A percentile compares a stretch with the other conserved stretches of the same genome.
phyloP scores from a whole-genome alignment of 2,888 invertebrate genomes.

The Serripes groenlandicus region DNA sequence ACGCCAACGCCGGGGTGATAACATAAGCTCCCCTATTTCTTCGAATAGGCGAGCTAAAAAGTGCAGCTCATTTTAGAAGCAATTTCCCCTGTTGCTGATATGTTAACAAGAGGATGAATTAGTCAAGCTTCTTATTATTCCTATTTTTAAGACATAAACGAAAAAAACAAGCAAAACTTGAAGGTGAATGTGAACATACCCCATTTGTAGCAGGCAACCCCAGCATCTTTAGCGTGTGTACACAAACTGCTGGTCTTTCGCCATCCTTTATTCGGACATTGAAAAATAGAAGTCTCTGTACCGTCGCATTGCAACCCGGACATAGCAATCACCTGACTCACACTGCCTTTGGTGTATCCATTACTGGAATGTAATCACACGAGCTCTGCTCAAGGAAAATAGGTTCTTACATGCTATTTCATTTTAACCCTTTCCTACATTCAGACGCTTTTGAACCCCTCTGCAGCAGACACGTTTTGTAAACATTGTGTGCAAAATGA shows the following conservation, averaged over 20 bases:
- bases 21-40: too few relatives aligned
- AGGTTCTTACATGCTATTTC: too few relatives aligned
- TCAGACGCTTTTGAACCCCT: too few relatives aligned
- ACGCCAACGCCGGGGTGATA: too few relatives aligned
- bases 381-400: background rate
- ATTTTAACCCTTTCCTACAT: background rate
- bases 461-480: background rate
- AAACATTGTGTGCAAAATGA: background rate
- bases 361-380: slow-evolving; percentile 25
- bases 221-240: slow-evolving; percentile 66
- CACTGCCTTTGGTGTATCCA: slow-evolving; percentile 13
- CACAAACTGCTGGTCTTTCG: slow-evolving; percentile 29
- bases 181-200: slow-evolving; percentile 44
- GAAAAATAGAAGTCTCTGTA: slow-evolving; percentile 66
- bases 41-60: too few relatives aligned
- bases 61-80: too few relatives aligned
- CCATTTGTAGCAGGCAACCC: slow-evolving; percentile 66
- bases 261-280: slow-evolving; percentile 74
- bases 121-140: too few relatives aligned
- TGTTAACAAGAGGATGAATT: too few relatives aligned
- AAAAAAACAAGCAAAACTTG: background rate
- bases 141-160: too few relatives aligned
- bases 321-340: slow-evolving; percentile 67
- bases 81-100: too few relatives aligned
- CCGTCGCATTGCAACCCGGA: slow-evolving; percentile 87